phyloP scores from a whole-genome alignment of 2,797 vertebrate genomes.

The Zenarchopterus dispar region DNA sequence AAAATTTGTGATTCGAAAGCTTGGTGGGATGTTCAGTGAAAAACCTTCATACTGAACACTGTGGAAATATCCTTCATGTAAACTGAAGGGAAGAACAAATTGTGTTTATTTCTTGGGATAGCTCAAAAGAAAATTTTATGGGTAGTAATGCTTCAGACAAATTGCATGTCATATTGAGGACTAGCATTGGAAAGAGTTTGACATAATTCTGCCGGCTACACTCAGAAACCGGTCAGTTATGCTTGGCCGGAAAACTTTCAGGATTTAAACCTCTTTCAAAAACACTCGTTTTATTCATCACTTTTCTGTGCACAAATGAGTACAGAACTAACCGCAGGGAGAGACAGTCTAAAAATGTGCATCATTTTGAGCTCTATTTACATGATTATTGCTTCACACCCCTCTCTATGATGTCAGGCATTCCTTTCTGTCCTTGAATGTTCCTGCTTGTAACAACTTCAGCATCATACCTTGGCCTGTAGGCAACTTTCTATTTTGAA shows the following conservation, averaged over 20 bases:
- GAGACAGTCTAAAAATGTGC: background rate
- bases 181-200: background rate
- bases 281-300: background rate
- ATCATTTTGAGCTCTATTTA: background rate
- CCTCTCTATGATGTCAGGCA: background rate
- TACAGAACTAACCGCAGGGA: background rate
- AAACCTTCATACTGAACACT: background rate
- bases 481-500: background rate
- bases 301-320: background rate
- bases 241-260: background rate
- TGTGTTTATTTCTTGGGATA: background rate
- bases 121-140: background rate
- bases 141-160: background rate
- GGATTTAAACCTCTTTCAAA: background rate
- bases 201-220: background rate
- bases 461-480: background rate
- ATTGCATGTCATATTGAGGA: background rate
- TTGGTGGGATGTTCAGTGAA: too few species aligned
- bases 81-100: background rate
- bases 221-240: too few species aligned
- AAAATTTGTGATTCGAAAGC: too few species aligned
- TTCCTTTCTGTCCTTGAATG: background rate
- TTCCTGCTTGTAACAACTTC: background rate
- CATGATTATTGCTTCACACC: slow-evolving; percentile 1
- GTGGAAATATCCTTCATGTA: background rate